Evolutionary conservation across 2,888 invertebrate species (phyloP), one percentile per base, ranked within the genome.

Genomic region (Osmoderma eremita): DNA sequence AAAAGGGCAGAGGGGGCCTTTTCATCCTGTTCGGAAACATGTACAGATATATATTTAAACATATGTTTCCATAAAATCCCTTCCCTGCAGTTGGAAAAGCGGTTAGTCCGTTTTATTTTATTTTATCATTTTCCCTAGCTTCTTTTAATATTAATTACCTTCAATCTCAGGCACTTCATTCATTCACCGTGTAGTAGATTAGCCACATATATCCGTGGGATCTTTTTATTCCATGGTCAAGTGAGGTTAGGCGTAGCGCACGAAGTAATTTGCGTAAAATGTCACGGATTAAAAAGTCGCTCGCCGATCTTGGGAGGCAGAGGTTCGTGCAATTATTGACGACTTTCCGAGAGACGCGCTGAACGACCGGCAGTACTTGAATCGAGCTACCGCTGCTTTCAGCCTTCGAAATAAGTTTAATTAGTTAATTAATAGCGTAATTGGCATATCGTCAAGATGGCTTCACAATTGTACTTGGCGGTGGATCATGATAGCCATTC

Each of bases 161-260:
- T 30, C 45, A 45, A 45, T n/a, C n/a, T n/a, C n/a, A n/a, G n/a
- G 42, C 30, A 24, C 45, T 58, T 5, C n/a, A n/a, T n/a, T n/a
- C n/a, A n/a, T 30, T 30, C 10, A 30, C 5, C 30, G 10, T 13
- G 10, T 5, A n/a, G 17, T 42, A 12, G 12, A 20, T 51, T 30
- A 30, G n/a, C n/a, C 10, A 30, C 8, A 30, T 8, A 30, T 30
- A 30, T 30, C 38, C 42, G 63, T 50, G 30, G 30, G 15, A 15
- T n/a, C n/a, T 39, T 49, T 36, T 54, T 30, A 22, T 56, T 61
- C 48, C 62, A 68, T 65, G 65, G 67, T 68, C 71, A 67, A 67
- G 64, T 75, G 75, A 77, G 77, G 78, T 75, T 76, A 76, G 76
- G 76, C 78, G 77, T 78, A 78, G 78, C 76, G 77, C 50, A 51